These are phyloP conservation scores for Ophioninae sp. DNA, from an alignment of 2,888 invertebrate genomes.

Conservation along the genomic window DNA sequence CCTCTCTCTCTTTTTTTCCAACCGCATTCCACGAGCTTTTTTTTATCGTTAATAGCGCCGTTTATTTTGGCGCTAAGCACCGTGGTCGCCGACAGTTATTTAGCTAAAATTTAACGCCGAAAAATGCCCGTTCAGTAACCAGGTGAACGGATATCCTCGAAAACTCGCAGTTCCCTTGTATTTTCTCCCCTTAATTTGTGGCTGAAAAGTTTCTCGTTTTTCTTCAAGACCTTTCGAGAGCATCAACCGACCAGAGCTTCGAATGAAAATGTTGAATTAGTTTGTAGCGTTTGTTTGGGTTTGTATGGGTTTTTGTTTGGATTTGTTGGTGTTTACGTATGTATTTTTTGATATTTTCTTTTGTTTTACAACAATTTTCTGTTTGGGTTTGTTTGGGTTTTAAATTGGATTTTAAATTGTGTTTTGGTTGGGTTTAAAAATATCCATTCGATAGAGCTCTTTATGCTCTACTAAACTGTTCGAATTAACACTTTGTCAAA, in stretches of 20 bases:
- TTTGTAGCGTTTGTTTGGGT: too few relatives aligned
- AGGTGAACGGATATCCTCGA: conserved; percentile 58
- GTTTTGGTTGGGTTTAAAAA: too few relatives aligned
- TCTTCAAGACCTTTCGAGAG: background rate
- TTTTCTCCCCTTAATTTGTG: conserved; percentile 8
- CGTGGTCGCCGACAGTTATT: conserved; percentile 77
- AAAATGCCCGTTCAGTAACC: conserved; percentile 65
- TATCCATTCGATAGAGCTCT: too few relatives aligned
- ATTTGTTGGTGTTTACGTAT: too few relatives aligned
- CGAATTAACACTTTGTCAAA: too few relatives aligned
- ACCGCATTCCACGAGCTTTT: conserved; percentile 65
- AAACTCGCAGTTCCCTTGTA: conserved; percentile 25
- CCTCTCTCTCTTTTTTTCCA: conserved; percentile 36
- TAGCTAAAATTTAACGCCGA: conserved; percentile 76
- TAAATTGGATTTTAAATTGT: too few relatives aligned
- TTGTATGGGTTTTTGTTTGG: too few relatives aligned
- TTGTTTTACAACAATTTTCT: too few relatives aligned
- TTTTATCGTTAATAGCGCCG: conserved; percentile 80
- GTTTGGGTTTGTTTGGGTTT: too few relatives aligned
- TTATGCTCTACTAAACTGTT: too few relatives aligned
- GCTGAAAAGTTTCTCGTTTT: conserved; percentile 20
- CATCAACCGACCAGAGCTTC: background rate
- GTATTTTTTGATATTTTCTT: too few relatives aligned
- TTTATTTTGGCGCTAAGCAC: conserved; percentile 79
- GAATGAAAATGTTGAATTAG: background rate